Percentiles rank a stretch among this genome's conserved stretches.
Conservation (phyloP, 2,888 invertebrate species). For the Pocota personata region DNA sequence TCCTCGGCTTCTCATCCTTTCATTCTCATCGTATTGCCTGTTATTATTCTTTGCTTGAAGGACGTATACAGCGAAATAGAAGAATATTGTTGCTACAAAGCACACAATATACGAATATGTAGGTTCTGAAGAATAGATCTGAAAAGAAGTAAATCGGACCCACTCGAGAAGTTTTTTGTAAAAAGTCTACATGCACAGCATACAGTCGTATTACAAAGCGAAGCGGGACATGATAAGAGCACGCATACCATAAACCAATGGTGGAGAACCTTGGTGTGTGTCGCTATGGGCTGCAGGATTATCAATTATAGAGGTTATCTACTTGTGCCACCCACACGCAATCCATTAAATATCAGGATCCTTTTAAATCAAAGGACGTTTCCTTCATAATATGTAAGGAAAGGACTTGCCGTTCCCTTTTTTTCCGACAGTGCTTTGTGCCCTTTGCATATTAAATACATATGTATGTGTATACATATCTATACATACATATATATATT, state of each 20-base stretch:
- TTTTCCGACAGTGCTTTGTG: not conserved
- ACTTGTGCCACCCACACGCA: slow-evolving; percentile 31
- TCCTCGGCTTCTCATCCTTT: not conserved
- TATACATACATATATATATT: not conserved
- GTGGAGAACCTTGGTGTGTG: not conserved
- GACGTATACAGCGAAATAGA: not conserved
- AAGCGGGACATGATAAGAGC: not conserved
- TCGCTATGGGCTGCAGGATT: slow-evolving; percentile 1
- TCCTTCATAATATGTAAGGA: not conserved
- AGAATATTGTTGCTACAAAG: slow-evolving; percentile 7
- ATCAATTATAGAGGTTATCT: slow-evolving; percentile 44
- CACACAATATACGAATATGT: not conserved
- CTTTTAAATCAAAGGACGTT: slow-evolving; percentile 24
- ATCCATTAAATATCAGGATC: slow-evolving; percentile 26
- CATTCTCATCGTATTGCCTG: not conserved
- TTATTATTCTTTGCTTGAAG: not conserved
- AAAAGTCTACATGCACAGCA: not conserved
- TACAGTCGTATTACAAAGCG: not conserved
- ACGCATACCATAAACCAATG: not conserved
- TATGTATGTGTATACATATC: too few species aligned
- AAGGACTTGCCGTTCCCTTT: slow-evolving; percentile 5
- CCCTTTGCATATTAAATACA: slow-evolving; percentile 26
- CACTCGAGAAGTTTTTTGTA: not conserved
- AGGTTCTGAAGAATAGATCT: not conserved
- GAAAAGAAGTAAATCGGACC: slow-evolving; percentile 1